These are phyloP conservation scores for Probaryconus sp. DNA, from an alignment of 1,140 invertebrate species.

Conservation along the genomic window DNA sequence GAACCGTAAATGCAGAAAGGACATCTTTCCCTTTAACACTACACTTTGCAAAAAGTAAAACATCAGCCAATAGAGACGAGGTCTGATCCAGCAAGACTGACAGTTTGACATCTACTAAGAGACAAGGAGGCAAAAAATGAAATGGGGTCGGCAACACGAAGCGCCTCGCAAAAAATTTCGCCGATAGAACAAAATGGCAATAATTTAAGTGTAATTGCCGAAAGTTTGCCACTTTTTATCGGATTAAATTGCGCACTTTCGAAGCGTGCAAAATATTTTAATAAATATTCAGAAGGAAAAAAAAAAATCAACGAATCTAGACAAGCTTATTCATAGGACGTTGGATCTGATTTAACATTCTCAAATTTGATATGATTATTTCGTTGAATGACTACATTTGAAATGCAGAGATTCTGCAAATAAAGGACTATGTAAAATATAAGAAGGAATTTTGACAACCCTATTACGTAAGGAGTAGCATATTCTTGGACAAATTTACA, in stretches of 20 bases:
- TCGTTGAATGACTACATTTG: not conserved
- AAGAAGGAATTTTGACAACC: constrained; percentile 5
- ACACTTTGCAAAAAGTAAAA: constrained; percentile 5
- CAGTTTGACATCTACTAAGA: constrained; percentile 37
- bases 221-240: too few species aligned
- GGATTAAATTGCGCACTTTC: too few species aligned
- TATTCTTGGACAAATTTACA: constrained; percentile 15
- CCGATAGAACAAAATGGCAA: not conserved
- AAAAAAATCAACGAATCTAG: too few species aligned
- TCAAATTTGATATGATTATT: too few species aligned
- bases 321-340: too few species aligned
- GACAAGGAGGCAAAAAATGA: constrained; percentile 17
- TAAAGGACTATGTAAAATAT: constrained; percentile 9
- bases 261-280: too few species aligned
- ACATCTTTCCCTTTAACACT: not conserved
- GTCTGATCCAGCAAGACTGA: constrained; percentile 26
- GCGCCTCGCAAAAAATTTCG: constrained; percentile 13
- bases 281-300: too few species aligned
- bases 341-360: too few species aligned
- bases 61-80: constrained; percentile 5
- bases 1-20: constrained; percentile 6
- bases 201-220: constrained; percentile 4
- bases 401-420: constrained; percentile 3
- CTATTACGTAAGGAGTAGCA: constrained; percentile 3
- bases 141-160: constrained; percentile 16